phyloP scores from a whole-genome alignment of 2,113 vertebrate species.

The Percina caprodes region DNA sequence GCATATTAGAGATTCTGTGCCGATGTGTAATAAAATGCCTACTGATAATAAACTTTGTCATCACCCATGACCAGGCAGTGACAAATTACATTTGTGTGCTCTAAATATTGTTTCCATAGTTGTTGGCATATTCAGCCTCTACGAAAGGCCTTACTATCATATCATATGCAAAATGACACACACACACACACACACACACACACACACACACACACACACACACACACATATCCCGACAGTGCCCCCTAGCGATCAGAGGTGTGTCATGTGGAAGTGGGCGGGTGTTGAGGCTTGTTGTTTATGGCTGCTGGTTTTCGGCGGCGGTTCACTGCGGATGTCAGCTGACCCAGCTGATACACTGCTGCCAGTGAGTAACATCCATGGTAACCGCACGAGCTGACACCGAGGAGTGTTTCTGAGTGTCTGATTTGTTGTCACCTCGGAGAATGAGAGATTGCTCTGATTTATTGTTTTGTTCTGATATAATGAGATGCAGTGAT shows the following conservation, averaged over 20 bases:
- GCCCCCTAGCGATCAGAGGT: constrained; percentile 77
- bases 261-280: constrained; percentile 66
- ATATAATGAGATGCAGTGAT: constrained; percentile 14
- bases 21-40: constrained; percentile 48
- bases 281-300: constrained; percentile 71
- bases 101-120: constrained; percentile 46
- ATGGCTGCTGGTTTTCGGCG: constrained; percentile 68
- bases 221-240: constrained; percentile 54
- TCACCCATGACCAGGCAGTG: constrained; percentile 67
- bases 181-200: constrained; percentile 6
- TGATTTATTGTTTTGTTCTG: background rate
- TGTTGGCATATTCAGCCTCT: constrained; percentile 50
- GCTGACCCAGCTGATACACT: constrained; percentile 62
- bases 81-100: constrained; percentile 48
- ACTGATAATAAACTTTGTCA: constrained; percentile 70
- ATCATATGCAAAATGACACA: constrained; percentile 18
- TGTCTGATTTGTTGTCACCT: constrained; percentile 37
- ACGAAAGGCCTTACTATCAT: constrained; percentile 39
- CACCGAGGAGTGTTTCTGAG: constrained; percentile 42
- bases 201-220: constrained; percentile 3
- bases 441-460: constrained; percentile 1
- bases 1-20: constrained; percentile 35
- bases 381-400: constrained; percentile 40
- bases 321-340: constrained; percentile 78
- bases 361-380: constrained; percentile 20